phyloP scores from a whole-genome alignment of 2,888 invertebrate genomes.

The Phanerotoma sp. region DNA sequence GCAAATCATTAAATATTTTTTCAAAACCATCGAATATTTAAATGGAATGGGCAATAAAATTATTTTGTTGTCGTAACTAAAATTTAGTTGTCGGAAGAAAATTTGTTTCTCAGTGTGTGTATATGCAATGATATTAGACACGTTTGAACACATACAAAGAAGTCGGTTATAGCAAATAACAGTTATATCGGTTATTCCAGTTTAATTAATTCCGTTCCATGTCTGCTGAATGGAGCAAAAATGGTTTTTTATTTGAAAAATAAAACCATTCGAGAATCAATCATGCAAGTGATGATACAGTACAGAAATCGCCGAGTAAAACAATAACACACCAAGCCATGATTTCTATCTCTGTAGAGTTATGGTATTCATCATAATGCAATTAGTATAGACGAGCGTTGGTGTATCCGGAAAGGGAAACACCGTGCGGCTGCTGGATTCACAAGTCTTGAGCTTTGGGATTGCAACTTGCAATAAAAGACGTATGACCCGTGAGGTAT shows the following conservation, averaged over 20 bases:
- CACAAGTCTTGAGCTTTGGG: neutral
- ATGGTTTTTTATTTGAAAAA: neutral
- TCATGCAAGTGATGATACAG: conserved; percentile 4
- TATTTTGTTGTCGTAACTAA: too few species aligned
- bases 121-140: too few species aligned
- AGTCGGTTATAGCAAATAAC: too few species aligned
- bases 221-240: too few species aligned
- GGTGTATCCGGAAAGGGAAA: conserved; percentile 26
- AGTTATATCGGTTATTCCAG: too few species aligned
- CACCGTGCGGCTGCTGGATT: neutral
- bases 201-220: too few species aligned
- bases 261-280: conserved; percentile 1
- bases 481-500: conserved; percentile 17
- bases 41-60: too few species aligned
- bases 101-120: too few species aligned
- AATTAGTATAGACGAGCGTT: conserved; percentile 25
- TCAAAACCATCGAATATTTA: too few species aligned
- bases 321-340: neutral
- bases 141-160: too few species aligned
- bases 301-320: neutral
- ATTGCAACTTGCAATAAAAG: conserved; percentile 7
- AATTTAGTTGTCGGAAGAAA: too few species aligned
- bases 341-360: conserved; percentile 7
- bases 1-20: too few species aligned
- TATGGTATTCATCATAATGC: conserved; percentile 25